Conservation (phyloP, 2,113 vertebrate genomes). For the Carassius gibelio region DNA sequence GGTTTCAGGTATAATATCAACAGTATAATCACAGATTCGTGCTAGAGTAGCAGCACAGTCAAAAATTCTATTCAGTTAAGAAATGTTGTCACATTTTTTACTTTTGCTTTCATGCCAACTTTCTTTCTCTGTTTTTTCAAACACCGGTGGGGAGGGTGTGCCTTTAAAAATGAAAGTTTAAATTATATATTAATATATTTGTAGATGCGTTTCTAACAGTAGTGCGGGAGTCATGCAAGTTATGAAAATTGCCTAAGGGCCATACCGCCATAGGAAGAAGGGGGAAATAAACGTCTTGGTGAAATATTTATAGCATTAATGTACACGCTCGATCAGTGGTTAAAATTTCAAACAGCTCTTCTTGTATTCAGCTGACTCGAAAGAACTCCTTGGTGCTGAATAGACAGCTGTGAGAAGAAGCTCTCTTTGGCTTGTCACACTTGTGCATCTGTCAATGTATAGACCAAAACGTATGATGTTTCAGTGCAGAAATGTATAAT, state of each 20-base stretch:
- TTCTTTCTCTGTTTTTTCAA: neutral
- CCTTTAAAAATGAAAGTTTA: conserved; percentile 15
- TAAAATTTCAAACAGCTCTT: neutral
- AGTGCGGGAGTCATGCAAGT: neutral
- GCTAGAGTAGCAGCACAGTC: neutral
- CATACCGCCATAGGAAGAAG: neutral
- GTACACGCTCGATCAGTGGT: neutral
- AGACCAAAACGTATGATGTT: conserved; percentile 1
- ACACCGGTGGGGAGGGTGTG: neutral
- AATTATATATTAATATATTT: neutral
- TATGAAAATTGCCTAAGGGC: conserved; percentile 11
- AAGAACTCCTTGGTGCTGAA: neutral
- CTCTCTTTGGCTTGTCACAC: conserved; percentile 12
- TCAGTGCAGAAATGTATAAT: conserved; percentile 13
- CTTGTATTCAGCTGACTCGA: neutral
- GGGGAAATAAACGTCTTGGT: neutral
- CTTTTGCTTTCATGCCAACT: neutral
- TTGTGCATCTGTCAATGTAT: conserved; percentile 9
- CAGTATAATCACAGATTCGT: neutral
- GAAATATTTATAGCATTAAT: conserved; percentile 1
- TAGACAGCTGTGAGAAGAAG: neutral
- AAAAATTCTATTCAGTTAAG: conserved; percentile 12
- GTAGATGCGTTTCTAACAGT: neutral
- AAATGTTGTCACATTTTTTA: neutral
- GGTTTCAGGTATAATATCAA: neutral